Evolutionary conservation across 2,888 invertebrate species (phyloP).

Genomic region (Agriotes lineatus): DNA sequence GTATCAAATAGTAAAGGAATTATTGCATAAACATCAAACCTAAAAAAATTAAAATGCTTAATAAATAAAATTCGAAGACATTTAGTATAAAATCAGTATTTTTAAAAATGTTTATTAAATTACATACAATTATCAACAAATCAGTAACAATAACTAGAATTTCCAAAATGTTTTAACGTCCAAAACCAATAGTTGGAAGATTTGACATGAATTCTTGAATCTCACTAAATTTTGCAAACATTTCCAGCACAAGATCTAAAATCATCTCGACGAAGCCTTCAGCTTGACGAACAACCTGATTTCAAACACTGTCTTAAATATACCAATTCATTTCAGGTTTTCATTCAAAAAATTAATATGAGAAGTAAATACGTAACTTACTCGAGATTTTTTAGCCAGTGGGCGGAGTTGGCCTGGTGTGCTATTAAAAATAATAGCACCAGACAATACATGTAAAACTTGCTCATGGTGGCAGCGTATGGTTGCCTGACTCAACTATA

Average conservation of each 20-base stretch:
- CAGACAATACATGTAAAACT: not conserved
- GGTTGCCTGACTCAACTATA: not conserved
- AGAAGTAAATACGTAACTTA: not conserved
- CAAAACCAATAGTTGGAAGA: slow-evolving; percentile 14
- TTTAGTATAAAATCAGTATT: too few species aligned
- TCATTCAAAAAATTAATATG: not conserved
- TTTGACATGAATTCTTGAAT: slow-evolving; percentile 25
- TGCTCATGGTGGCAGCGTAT: not conserved
- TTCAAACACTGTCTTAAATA: too few species aligned
- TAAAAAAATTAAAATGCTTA: too few species aligned
- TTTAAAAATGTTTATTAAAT: too few species aligned
- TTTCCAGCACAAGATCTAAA: slow-evolving; percentile 18
- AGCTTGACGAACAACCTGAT: slow-evolving; percentile 23
- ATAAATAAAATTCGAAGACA: too few species aligned
- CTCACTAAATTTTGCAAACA: slow-evolving; percentile 3
- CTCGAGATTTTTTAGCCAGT: not conserved
- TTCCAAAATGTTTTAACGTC: slow-evolving; percentile 13
- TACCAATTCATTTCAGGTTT: not conserved
- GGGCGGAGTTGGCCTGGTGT: not conserved
- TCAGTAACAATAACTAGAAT: not conserved
- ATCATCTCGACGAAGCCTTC: slow-evolving; percentile 13
- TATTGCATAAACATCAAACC: too few species aligned
- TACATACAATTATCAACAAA: too few species aligned
- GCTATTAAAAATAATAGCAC: not conserved
- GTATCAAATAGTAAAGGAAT: too few species aligned